Percentiles rank a stretch among this genome's conserved stretches.
Evolutionary conservation across 2,797 vertebrate genomes (phyloP).

Genomic region (Sciurus carolinensis): DNA sequence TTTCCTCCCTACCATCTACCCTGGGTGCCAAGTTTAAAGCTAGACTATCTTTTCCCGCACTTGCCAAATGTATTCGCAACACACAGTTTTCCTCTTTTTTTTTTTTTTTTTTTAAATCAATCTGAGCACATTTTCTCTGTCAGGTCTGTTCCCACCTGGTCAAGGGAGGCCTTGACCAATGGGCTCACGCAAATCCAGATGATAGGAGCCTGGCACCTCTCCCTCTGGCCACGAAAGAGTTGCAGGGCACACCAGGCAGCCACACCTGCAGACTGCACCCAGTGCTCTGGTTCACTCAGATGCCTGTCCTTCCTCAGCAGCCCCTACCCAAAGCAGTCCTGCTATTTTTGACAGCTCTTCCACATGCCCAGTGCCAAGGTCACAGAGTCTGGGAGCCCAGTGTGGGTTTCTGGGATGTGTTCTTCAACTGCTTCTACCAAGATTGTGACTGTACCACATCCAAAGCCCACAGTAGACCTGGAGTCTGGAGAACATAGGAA

Average conservation of each 20-base stretch:
- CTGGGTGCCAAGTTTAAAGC: not conserved
- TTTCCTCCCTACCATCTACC: not conserved
- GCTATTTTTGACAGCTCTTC: not conserved
- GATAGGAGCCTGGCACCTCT: not conserved
- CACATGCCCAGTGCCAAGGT: not conserved
- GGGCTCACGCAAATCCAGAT: not conserved
- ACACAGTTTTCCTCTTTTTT: not conserved
- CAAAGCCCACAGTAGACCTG: not conserved
- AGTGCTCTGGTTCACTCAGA: accelerated
- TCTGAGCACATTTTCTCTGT: not conserved
- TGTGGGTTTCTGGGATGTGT: not conserved
- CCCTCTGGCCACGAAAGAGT: not conserved
- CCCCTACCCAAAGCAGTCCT: not conserved
- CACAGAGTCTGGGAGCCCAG: not conserved
- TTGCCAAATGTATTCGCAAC: not conserved
- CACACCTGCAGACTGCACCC: not conserved
- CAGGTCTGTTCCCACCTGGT: not conserved
- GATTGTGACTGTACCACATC: not conserved
- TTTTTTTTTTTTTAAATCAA: not conserved
- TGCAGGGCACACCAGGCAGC: accelerated
- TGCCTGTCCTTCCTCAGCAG: not conserved
- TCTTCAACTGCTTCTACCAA: not conserved
- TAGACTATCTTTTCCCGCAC: not conserved
- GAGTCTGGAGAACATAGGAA: not conserved
- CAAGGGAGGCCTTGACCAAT: not conserved